Conservation (phyloP, 2,113 vertebrate genomes). For the Cyprinus carpio region DNA sequence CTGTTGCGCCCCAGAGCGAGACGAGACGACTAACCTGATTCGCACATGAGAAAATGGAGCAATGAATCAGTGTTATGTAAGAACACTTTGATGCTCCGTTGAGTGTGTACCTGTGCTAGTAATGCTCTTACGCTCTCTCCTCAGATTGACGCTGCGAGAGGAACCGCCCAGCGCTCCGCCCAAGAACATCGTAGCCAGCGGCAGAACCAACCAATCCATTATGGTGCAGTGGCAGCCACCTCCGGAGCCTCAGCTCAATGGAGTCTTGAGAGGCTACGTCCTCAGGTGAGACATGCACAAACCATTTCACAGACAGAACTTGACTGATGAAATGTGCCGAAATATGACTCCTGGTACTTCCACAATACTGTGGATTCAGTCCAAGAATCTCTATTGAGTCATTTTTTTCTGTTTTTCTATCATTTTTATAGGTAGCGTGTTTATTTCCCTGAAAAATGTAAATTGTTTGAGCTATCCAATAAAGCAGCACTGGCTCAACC, state of each 20-base stretch:
- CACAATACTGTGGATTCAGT: background rate
- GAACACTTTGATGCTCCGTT: background rate
- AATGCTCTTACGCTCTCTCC: background rate
- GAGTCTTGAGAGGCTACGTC: slow-evolving; percentile 88
- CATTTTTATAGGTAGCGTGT: background rate
- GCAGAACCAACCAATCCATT: slow-evolving; percentile 95
- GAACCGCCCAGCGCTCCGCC: slow-evolving; percentile 93
- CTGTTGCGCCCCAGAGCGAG: slow-evolving; percentile 17
- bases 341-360: background rate
- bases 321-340: slow-evolving; percentile 17
- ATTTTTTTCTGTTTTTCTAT: background rate
- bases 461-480: background rate
- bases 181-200: slow-evolving; percentile 94
- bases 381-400: background rate
- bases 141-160: slow-evolving; percentile 89
- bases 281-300: slow-evolving; percentile 77
- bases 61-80: slow-evolving; percentile 37
- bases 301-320: slow-evolving; percentile 11
- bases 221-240: slow-evolving; percentile 99
- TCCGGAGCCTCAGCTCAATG: slow-evolving; percentile 90
- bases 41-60: background rate
- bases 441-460: background rate
- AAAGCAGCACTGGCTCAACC: background rate
- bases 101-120: slow-evolving; percentile 20
- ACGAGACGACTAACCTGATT: background rate